A percentile compares a stretch with the other conserved stretches of the same genome.
phyloP scores from a whole-genome alignment of 2,113 vertebrate species.

The Vombatus ursinus region DNA sequence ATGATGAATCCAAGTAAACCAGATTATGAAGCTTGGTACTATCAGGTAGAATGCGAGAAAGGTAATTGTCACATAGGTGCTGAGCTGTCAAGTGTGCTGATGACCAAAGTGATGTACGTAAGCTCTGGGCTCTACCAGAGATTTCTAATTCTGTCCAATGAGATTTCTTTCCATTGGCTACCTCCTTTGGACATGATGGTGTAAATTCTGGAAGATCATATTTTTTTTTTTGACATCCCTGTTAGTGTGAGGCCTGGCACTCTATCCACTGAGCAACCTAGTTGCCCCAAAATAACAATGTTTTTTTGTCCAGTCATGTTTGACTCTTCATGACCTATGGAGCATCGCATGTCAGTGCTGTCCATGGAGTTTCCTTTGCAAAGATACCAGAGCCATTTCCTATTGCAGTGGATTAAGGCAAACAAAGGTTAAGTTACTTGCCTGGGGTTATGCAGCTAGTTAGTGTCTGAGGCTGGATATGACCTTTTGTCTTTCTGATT shows the following conservation, averaged over 20 bases:
- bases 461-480: too few relatives aligned
- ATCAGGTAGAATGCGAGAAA: constrained; percentile 97
- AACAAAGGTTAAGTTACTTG: background rate
- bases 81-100: constrained; percentile 97
- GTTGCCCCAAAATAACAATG: too few relatives aligned
- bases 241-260: constrained; percentile 78
- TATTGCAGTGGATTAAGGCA: background rate
- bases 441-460: too few relatives aligned
- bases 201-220: constrained; percentile 99
- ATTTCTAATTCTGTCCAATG: constrained; percentile 99
- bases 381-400: background rate
- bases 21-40: constrained; percentile 98
- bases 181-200: constrained; percentile 99
- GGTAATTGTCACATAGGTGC: constrained; percentile 98
- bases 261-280: background rate
- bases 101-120: constrained; percentile 96
- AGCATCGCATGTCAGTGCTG: background rate
- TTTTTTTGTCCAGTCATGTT: background rate
- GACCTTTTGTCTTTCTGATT: too few relatives aligned
- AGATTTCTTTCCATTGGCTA: constrained; percentile 96
- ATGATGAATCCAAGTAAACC: constrained; percentile 98
- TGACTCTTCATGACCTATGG: background rate
- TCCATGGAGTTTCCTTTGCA: background rate
- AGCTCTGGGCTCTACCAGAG: constrained; percentile 96
- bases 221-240: constrained; percentile 99